These are phyloP conservation scores for Triplophysa rosa DNA, from an alignment of 2,113 vertebrate genomes.

Conservation along the genomic window DNA sequence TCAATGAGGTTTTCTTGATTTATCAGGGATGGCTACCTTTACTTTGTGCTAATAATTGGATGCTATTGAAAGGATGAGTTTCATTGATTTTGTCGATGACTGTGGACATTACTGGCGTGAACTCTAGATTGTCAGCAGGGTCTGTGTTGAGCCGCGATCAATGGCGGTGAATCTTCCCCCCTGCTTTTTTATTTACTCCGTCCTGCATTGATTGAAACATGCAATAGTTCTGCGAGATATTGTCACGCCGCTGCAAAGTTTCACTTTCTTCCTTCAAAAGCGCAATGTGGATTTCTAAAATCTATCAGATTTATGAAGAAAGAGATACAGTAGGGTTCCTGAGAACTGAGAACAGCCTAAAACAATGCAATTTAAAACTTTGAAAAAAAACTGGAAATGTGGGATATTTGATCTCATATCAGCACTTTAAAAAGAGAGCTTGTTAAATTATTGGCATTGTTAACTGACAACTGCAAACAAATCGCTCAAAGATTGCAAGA, in stretches of 20 bases:
- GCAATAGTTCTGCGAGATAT: constrained; percentile 80
- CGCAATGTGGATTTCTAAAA: neutral
- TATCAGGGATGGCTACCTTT: constrained; percentile 82
- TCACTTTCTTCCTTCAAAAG: constrained; percentile 67
- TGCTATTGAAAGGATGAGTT: constrained; percentile 98
- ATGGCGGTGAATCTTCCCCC: constrained; percentile 85
- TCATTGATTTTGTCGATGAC: constrained; percentile 94
- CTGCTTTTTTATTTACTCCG: constrained; percentile 82
- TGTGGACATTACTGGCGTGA: constrained; percentile 88
- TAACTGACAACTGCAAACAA: neutral
- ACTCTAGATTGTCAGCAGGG: constrained; percentile 84
- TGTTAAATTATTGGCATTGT: neutral
- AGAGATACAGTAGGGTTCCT: neutral
- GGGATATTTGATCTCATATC: neutral
- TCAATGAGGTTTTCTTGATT: constrained; percentile 90
- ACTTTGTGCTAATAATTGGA: constrained; percentile 96
- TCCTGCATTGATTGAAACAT: constrained; percentile 86
- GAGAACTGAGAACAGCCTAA: too few species aligned
- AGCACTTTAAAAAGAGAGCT: neutral
- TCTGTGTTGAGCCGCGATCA: constrained; percentile 86
- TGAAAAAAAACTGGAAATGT: too few species aligned
- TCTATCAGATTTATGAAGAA: neutral
- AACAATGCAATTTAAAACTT: neutral
- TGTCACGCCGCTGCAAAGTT: constrained; percentile 83
- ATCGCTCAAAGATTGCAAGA: neutral